Base-by-base conservation (phyloP, 2,888 invertebrate species). In the Leuctra nigra region DNA sequence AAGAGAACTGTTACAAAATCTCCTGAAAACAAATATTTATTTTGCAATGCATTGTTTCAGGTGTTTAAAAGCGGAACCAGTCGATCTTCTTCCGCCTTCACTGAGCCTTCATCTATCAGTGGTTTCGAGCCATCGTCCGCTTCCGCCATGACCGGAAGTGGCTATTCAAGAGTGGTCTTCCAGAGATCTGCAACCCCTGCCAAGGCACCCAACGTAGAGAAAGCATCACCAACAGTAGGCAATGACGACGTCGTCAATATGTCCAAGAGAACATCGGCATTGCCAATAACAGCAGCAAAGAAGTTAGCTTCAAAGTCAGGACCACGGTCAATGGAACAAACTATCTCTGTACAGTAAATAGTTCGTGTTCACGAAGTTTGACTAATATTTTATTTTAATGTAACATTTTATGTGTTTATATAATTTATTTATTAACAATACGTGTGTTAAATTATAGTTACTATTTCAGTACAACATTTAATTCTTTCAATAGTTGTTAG, bases 121-220 rank as follows among this genome's bases (percentile, higher is more conserved):
- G 55, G 47, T 13, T 56, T 56, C 36, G 11, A 13, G 2, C 55
- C 55, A 11, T 56, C 55, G 0, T 23, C 55, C 1, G 39, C 24
- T 18, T 18, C 55, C 7, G 48, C 50, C n/a, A 33, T 39, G 7
- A 36, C 48, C 4, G 55, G 48, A 4, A 41, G 44, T 11, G n/a
- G 44, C 11, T 50, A 56, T 22, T 56, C 55, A 18, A 50, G 55
- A 11, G 50, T 56, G 2, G 18, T 22, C 11, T 48, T 20, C 22
- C 55, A 56, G 41, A n/a, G 55, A 24, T 18, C 55, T 7, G 3
- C 39, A 6, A 16, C 39, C 9, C 9, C 16, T 4, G 39, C 18
- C 2, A 39, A 14, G n/a, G n/a, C n/a, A n/a, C n/a, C n/a, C n/a
- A n/a, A n/a, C 39, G 11, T 7, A 20, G 39, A 44, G 6, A 44